Evolutionary conservation across 92 coral and sea anemone species (phyloP), one percentile per base, ranked within the genome.

Genomic region (Epizoanthus stellaris): DNA sequence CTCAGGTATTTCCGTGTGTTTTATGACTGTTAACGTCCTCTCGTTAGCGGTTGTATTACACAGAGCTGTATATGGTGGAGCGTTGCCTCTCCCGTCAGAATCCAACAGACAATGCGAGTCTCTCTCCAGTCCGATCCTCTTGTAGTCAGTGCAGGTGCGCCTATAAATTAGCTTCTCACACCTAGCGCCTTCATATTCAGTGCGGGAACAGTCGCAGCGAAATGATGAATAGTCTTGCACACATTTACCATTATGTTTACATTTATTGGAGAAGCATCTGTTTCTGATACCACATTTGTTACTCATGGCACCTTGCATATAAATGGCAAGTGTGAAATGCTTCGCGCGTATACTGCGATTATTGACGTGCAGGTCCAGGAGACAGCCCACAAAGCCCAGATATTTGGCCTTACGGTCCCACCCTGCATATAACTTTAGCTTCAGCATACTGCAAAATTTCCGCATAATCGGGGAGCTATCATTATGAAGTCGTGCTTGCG

Each of bases 381-480:
- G 49, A 34, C 89, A 86, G 3, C 89, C 89, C 4, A 79, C 80
- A 79, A 86, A 86, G 4, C 85, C 36, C 20, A 20, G 6, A 10
- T 14, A 30, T 12, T 25, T 68, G 16, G 3, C 20, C 10, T 79
- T 21, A 4, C 42, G 36, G 19, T 43, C 72, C 5, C 45, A 23
- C 8, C 83, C 83, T 19, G 34, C 83, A 38, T 43, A 79, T 3
- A 79, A 58, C 19, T 79, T 79, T 34, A 79, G 21, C 45, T 79
- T 79, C 17, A 72, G 65, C 58, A 39, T 40, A 14, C 19, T 21
- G 57, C 70, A 79, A 57, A 79, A 43, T 58, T 8, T 79, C 16
- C 49, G 40, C 39, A 62, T 79, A n/a, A 62, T 42, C 40, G 13
- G 21, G 1, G 5, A 45, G 20, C 57, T 79, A 10, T 6, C 36